phyloP scores from a whole-genome alignment of 2,797 vertebrate genomes.

The Synanceia verrucosa region DNA sequence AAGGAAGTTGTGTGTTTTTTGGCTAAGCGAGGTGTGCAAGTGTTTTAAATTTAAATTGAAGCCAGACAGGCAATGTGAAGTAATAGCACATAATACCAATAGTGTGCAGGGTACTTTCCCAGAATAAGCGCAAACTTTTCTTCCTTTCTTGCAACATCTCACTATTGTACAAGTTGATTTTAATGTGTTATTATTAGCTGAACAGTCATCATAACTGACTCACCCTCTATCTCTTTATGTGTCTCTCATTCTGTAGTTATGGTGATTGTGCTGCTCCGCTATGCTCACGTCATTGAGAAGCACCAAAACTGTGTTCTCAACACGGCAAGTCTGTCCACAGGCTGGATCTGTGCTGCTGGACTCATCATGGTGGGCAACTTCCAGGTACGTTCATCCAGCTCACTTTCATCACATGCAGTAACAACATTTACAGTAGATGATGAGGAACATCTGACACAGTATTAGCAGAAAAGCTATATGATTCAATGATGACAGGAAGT shows the following conservation, averaged over 20 bases:
- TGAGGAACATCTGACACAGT: background rate
- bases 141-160: background rate
- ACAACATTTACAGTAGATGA: background rate
- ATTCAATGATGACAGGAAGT: no score
- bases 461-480: no score
- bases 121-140: constrained; percentile 2
- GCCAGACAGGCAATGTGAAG: constrained; percentile 33
- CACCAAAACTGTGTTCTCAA: constrained; percentile 90
- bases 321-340: constrained; percentile 87
- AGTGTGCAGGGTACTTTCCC: constrained; percentile 5
- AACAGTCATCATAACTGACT: background rate
- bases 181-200: background rate
- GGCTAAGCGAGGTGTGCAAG: constrained; percentile 10
- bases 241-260: constrained; percentile 77
- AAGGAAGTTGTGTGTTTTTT: constrained; percentile 51
- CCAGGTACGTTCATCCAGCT: constrained; percentile 78
- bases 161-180: background rate
- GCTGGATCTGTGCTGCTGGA: constrained; percentile 91
- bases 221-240: background rate
- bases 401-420: background rate
- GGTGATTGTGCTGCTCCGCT: constrained; percentile 88
- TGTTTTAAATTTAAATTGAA: constrained; percentile 41
- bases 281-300: constrained; percentile 88
- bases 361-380: constrained; percentile 93
- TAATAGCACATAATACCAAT: background rate